Evolutionary conservation across 2,888 invertebrate species (phyloP), one percentile per base, ranked within the genome.

Genomic region (Epsilonema sp.): DNA sequence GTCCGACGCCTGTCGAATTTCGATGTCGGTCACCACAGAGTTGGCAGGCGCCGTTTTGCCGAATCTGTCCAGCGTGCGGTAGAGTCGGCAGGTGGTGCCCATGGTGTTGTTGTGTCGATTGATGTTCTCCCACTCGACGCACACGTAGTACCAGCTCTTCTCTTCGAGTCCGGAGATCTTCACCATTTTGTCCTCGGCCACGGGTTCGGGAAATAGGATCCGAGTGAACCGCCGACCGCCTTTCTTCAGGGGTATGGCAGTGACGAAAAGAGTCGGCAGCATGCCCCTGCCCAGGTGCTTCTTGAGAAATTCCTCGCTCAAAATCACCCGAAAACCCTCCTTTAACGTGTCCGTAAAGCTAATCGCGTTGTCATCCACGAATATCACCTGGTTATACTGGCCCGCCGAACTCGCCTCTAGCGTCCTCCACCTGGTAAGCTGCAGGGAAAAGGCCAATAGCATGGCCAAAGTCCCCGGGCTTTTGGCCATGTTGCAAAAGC

Each of bases 121-220:
- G 50, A 60, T 53, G 42, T 59, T 59, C 45, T 60, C 58, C 58
- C 56, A 59, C 49, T 59, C 59, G 3, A 59, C 39, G 45, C 59
- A 59, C 38, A 59, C 48, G 45, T 55, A 58, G 52, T 59, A 56
- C 59, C 59, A 59, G 13, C 51, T 43, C 20, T 44, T 40, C 26
- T 54, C 55, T 3, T 42, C 40, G 39, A 58, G 48, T 36, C 50
- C 58, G 22, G 25, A 39, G 20, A 57, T 48, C 24, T 45, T 50
- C 31, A 53, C 48, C 54, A 53, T 26, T 20, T 39, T 39, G n/a
- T 21, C 20, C 13, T 11, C 21, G 8, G 8, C 16, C 8, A 31
- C 8, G 8, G 8, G 31, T 8, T 39, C 39, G 8, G 39, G 39
- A n/a, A 11, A 39, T 8, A 39, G 13, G 22, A 39, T 39, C 8